phyloP scores from a whole-genome alignment of 2,888 invertebrate species.

The Acanthosepion lycidas region DNA sequence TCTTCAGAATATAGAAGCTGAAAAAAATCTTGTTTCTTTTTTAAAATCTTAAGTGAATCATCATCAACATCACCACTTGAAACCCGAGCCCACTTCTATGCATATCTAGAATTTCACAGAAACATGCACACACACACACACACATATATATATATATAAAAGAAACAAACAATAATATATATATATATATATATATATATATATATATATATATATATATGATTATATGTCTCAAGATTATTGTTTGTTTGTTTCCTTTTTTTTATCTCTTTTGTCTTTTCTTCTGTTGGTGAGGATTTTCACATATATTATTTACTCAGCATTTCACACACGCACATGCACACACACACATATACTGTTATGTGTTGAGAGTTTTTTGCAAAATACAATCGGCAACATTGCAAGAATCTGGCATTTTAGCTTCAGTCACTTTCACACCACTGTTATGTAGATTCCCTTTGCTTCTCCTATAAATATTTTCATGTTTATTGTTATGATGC shows the following conservation, averaged over 20 bases:
- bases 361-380: too few relatives aligned
- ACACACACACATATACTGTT: too few relatives aligned
- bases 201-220: not conserved
- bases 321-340: too few relatives aligned
- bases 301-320: too few relatives aligned
- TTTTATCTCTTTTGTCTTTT: not conserved
- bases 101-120: not conserved
- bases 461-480: not conserved
- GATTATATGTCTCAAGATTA: not conserved
- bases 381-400: too few relatives aligned
- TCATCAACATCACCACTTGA: not conserved
- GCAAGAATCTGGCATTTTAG: too few relatives aligned
- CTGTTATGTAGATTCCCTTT: not conserved
- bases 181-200: too few relatives aligned
- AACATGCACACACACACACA: too few relatives aligned
- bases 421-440: too few relatives aligned
- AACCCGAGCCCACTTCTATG: not conserved
- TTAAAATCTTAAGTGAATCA: not conserved
- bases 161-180: too few relatives aligned
- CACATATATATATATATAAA: too few relatives aligned
- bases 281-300: not conserved
- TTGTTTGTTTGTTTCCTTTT: not conserved
- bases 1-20: not conserved
- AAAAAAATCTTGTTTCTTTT: not conserved
- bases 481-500: not conserved